Base-by-base conservation (phyloP, 53 echinoderm and acorn worm genomes). In the Echinarachnius parma region DNA sequence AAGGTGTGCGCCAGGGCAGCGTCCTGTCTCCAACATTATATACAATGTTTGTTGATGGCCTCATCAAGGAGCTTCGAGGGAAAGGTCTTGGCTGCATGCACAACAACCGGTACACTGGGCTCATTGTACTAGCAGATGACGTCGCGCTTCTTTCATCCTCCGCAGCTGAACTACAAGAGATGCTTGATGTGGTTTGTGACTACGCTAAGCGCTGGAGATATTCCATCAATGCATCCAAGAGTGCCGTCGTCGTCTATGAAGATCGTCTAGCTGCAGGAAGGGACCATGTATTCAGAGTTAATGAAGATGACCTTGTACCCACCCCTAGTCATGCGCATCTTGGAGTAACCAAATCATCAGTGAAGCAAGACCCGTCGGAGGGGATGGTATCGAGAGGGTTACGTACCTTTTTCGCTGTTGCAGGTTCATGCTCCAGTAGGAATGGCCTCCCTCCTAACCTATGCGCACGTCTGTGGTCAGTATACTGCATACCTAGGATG, bases 141-240 rank as follows among this genome's bases (percentile, higher is more conserved):
- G 58, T 58, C 26, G 58, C 58, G 3, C 58, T 58, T 15, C 26
- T 65, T 15, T 28, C 46, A 5, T 25, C 46, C 42, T 65, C 27
- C 16, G 13, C 65, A 2, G 23, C 4, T 37, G 48, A 65, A 28
- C 65, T 65, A 7, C 46, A 65, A 18, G 28, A 46, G 5, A 65
- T 65, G 65, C 65, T 65, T 1, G 13, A 46, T 1, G 18, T 66
- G 28, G 48, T 31, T 28, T 11, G 18, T 18, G 13, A 48, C 4
- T 66, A 66, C 20, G 30, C 66, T 2, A 46, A 66, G 18, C 27
- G 4, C 2, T 47, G 66, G 66, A 48, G 48, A 48, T 66, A 66
- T 31, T 4, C 47, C 42, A 66, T 66, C 66, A 66, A 66, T 15
- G 29, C 66, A 1, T 28, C 47, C 15, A 66, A 66, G 16, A 66